These are phyloP conservation scores for Hydropotes inermis DNA, from an alignment of 2,113 vertebrate genomes.

Conservation along the genomic window DNA sequence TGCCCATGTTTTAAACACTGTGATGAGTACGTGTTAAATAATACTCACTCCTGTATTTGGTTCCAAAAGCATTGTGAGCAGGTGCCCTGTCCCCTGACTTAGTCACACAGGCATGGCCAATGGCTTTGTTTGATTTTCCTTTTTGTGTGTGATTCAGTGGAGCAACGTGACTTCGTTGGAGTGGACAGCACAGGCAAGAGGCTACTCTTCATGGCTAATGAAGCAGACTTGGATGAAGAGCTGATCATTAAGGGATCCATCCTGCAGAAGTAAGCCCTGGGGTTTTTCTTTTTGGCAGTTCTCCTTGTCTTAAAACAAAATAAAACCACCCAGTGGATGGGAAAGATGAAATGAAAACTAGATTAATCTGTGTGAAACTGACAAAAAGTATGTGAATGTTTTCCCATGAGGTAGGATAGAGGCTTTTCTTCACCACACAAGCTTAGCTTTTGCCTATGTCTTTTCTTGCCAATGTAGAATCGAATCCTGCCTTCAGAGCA, in stretches of 20 bases:
- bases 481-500: neutral
- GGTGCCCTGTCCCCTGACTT: conserved; percentile 32
- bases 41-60: neutral
- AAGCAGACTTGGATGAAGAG: conserved; percentile 97
- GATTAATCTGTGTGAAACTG: conserved; percentile 63
- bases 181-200: conserved; percentile 93
- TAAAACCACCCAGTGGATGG: conserved; percentile 69
- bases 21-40: neutral
- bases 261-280: conserved; percentile 91
- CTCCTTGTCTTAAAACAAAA: conserved; percentile 68
- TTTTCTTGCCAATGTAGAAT: conserved; percentile 37
- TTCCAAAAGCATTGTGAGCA: conserved; percentile 37
- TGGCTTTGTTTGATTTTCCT: conserved; percentile 74
- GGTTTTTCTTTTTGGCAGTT: conserved; percentile 64
- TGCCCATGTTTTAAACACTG: neutral
- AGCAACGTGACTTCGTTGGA: conserved; percentile 98
- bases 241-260: conserved; percentile 94
- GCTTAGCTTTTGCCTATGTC: conserved; percentile 18
- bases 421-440: conserved; percentile 34
- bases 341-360: conserved; percentile 54
- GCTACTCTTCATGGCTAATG: conserved; percentile 98
- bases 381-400: conserved; percentile 68
- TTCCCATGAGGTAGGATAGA: conserved; percentile 8
- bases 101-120: conserved; percentile 46
- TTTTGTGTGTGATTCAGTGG: conserved; percentile 84